phyloP scores from a whole-genome alignment of 2,113 vertebrate genomes.

The Toxotes jaculatrix region DNA sequence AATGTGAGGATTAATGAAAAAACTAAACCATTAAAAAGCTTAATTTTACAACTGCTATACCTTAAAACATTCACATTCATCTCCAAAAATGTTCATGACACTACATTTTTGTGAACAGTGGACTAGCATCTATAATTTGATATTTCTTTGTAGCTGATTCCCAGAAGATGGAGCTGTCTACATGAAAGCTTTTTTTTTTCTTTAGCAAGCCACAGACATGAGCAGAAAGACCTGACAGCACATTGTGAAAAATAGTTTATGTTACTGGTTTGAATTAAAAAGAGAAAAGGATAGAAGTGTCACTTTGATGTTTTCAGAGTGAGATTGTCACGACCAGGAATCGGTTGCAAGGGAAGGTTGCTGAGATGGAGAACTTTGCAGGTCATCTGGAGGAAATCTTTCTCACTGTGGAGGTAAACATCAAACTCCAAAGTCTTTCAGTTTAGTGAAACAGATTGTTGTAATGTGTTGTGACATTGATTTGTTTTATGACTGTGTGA shows the following conservation, averaged over 20 bases:
- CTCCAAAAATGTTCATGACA: no score
- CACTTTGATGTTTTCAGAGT: slow-evolving; percentile 75
- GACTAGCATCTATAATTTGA: background rate
- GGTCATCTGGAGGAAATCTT: slow-evolving; percentile 97
- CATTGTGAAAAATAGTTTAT: background rate
- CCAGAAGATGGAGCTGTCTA: slow-evolving; percentile 24
- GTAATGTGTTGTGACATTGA: slow-evolving; percentile 12
- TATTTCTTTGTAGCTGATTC: slow-evolving; percentile 6
- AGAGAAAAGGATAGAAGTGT: background rate
- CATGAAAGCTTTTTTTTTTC: background rate
- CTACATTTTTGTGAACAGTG: background rate
- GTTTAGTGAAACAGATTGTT: background rate
- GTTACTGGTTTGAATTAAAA: slow-evolving; percentile 27
- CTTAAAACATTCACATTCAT: background rate
- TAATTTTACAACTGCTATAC: background rate
- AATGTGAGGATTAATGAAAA: background rate
- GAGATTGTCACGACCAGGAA: slow-evolving; percentile 85
- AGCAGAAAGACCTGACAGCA: background rate
- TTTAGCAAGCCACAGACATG: background rate
- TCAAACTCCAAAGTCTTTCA: background rate
- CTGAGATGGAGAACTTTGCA: slow-evolving; percentile 93
- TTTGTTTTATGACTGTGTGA: background rate
- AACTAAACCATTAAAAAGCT: background rate
- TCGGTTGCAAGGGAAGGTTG: slow-evolving; percentile 89
- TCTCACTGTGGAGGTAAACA: slow-evolving; percentile 94